These are phyloP conservation scores for Phortica magna DNA, from an alignment of 2,888 invertebrate species.

Conservation along the genomic window DNA sequence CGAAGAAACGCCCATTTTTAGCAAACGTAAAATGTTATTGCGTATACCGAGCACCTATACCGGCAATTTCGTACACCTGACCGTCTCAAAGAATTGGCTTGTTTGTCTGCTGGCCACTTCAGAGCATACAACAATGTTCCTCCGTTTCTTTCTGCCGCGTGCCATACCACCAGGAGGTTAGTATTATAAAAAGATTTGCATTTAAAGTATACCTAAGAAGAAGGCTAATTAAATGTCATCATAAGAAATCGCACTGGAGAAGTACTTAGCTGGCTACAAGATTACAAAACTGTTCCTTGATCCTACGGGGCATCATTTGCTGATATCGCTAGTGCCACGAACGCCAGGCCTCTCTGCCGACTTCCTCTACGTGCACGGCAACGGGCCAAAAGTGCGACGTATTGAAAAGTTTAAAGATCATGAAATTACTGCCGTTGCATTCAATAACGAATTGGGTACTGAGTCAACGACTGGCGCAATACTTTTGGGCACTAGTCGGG, in stretches of 20 bases:
- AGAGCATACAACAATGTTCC: constrained; percentile 80
- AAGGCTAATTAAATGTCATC: not conserved
- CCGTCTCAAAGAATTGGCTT: constrained; percentile 89
- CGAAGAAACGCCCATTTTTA: constrained; percentile 91
- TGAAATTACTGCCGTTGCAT: constrained; percentile 93
- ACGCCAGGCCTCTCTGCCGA: constrained; percentile 81
- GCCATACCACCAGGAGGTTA: constrained; percentile 89
- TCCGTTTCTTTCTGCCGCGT: constrained; percentile 89
- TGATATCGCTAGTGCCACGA: constrained; percentile 84
- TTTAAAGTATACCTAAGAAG: too few relatives aligned
- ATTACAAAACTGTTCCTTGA: constrained; percentile 81
- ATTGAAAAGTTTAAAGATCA: constrained; percentile 80
- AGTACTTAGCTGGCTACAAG: constrained; percentile 73
- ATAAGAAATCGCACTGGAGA: constrained; percentile 74
- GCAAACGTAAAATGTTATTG: constrained; percentile 89
- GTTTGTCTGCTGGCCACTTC: constrained; percentile 91
- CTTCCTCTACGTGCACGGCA: constrained; percentile 88
- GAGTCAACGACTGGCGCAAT: constrained; percentile 89
- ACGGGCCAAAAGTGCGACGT: constrained; percentile 85
- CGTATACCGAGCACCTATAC: constrained; percentile 82
- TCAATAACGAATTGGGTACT: constrained; percentile 87
- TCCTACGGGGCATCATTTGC: constrained; percentile 90
- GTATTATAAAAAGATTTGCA: constrained; percentile 16
- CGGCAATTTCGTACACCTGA: constrained; percentile 86
- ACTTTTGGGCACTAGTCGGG: constrained; percentile 92